Evolutionary conservation across 2,113 vertebrate species (phyloP).

Genomic region (Erythrocercus mccallii): DNA sequence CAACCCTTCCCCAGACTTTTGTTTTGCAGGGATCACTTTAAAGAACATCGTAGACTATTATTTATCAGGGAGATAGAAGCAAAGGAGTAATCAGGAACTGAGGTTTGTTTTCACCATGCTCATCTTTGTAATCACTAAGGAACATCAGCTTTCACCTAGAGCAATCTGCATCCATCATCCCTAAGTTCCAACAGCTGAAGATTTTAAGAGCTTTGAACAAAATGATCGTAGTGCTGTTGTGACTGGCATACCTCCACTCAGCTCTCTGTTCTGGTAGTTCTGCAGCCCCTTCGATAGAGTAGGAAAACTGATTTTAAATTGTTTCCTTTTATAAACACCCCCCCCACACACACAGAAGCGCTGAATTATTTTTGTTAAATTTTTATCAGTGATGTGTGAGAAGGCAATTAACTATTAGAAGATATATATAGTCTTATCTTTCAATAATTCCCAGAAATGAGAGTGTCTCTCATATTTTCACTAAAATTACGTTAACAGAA

Average conservation of each 20-base stretch:
- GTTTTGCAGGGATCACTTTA: background rate
- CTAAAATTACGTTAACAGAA: background rate
- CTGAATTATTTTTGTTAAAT: background rate
- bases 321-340: background rate
- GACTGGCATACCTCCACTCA: background rate
- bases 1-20: background rate
- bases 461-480: background rate
- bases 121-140: background rate
- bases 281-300: background rate
- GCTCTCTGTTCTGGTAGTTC: background rate
- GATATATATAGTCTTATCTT: background rate
- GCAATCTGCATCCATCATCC: background rate
- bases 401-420: background rate
- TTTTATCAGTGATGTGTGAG: background rate
- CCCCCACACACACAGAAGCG: too few relatives aligned
- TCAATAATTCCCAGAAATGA: background rate
- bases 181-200: background rate
- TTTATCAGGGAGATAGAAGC: background rate
- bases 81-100: background rate
- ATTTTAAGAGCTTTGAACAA: background rate
- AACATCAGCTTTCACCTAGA: background rate
- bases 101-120: background rate
- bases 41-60: fast-evolving
- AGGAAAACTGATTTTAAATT: background rate
- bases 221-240: background rate